Base-by-base conservation (phyloP, 2,113 vertebrate genomes). In the Laticauda colubrina region DNA sequence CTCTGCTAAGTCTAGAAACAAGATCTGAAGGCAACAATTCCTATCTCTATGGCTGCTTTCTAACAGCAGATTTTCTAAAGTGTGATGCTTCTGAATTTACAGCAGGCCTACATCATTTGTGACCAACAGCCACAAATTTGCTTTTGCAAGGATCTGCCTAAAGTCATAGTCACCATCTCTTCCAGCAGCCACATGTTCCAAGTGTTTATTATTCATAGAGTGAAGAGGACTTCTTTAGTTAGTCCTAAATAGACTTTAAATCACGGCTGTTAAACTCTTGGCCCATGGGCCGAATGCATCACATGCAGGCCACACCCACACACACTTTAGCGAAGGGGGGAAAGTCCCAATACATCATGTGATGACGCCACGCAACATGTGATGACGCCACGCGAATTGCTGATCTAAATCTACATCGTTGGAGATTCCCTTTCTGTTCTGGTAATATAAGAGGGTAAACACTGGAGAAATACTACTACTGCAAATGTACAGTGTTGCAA, bases 311-410 rank as follows among this genome's bases (percentile, higher is more conserved):
- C 54, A 54, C 3, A 0, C 54, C 54, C 54, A 54, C 54, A 0
- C 53, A 12, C 12, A 15, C 12, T 15, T 54, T 54, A 54, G 54
- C 54, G 3, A 54, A 54, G 54, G 14, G 54, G 54, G 14, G 15
- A 15, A 54, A 54, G 54, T 54, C 54, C 11, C 12, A 2, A 54
- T 54, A 15, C 2, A 3, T 54, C 54, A 15, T 3, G 0, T 54
- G 54, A 54, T 3, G 3, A 14, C 0, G 11, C 53, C 10, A 12
- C n/a, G n/a, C n/a, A n/a, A n/a, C n/a, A n/a, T n/a, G n/a, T n/a
- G n/a, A n/a, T 53, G 48, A 51, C 48, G 7, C n/a, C n/a, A 51
- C 8, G 11, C 2, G 14, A 54, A 1, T 11, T 15, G 11, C 54
- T 15, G 54, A 12, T 54, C 14, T 54, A 64, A 75, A 75, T 39